Base-by-base conservation (phyloP, 2,113 vertebrate species). In the Rhipidura dahli region DNA sequence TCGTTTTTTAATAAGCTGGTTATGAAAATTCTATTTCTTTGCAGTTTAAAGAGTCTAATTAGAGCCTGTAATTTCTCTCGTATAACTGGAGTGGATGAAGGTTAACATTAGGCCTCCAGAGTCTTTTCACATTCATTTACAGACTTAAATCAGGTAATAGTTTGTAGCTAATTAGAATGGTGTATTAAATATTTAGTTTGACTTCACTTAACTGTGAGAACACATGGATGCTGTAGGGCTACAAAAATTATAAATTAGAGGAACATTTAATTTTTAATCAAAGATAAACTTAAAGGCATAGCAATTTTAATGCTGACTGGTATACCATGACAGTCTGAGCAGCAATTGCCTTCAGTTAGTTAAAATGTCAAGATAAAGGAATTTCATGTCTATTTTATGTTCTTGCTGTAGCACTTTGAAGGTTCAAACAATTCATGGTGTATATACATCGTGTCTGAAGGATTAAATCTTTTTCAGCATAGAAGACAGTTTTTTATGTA, bases 1-100 rank as follows among this genome's bases (percentile, higher is more conserved):
- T 98, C 75, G 35, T 84, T 97, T 97, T 98, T 98, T 98, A 98
- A 98, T 98, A 98, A 98, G 96, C 97, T 97, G 91, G 97, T 98
- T 98, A 98, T 98, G 97, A 98, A 98, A 98, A 98, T 98, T 98
- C 98, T 98, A 96, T 98, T 98, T 98, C 97, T 98, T 98, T 97
- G 97, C 97, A 98, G 97, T 98, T 98, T 97, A 97, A 98, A 98
- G 96, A 97, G 98, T 97, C 98, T 98, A 98, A 98, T 98, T 98
- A 98, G 97, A 98, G 94, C 78, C 97, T 96, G 75, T 98, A 98
- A 98, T 98, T 98, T 98, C 92, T 97, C 96, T 98, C 94, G 39
- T 97, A 96, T 96, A 98, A 97, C 72, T 69, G 95, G 94, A 97
- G 93, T 97, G 96, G 96, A 97, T 98, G 97, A 98, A 98, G 98